Evolutionary conservation across 2,888 invertebrate genomes (phyloP).

Genomic region (Agrotis ipsilon): DNA sequence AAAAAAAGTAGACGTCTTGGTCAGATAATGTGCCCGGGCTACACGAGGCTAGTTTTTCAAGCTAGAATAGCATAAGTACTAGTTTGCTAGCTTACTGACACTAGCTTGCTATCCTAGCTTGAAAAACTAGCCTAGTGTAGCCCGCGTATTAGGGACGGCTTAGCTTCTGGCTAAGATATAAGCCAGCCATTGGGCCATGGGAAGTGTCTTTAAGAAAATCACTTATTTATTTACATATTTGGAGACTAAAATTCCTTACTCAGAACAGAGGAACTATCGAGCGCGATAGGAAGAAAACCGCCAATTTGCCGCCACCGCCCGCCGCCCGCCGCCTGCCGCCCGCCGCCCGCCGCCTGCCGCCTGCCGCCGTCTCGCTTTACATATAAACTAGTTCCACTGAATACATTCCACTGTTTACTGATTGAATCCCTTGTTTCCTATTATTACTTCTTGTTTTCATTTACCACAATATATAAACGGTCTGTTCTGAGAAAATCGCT

Average conservation of each 20-base stretch:
- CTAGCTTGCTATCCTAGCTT: no score
- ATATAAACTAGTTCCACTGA: slow-evolving; percentile 58
- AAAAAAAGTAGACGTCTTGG: no score
- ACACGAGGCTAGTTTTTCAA: no score
- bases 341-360: no score
- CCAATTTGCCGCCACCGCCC: slow-evolving; percentile 45
- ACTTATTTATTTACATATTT: background rate
- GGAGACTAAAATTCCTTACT: background rate
- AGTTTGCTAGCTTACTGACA: no score
- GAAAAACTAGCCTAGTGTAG: no score
- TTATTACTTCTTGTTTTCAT: slow-evolving; percentile 56
- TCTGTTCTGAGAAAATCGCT: background rate
- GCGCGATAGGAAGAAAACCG: slow-evolving; percentile 46
- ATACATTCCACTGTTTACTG: slow-evolving; percentile 59
- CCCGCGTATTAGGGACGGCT: no score
- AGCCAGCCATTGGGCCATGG: no score
- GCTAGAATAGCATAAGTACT: no score
- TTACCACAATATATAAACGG: slow-evolving; percentile 17
- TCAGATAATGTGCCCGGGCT: no score
- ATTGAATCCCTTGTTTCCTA: slow-evolving; percentile 54
- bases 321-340: background rate
- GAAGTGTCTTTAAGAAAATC: background rate
- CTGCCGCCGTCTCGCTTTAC: slow-evolving; percentile 44
- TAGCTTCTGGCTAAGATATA: no score
- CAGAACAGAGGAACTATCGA: background rate